Conservation (phyloP, 2,113 vertebrate species). For the Sebastes schlegelii region DNA sequence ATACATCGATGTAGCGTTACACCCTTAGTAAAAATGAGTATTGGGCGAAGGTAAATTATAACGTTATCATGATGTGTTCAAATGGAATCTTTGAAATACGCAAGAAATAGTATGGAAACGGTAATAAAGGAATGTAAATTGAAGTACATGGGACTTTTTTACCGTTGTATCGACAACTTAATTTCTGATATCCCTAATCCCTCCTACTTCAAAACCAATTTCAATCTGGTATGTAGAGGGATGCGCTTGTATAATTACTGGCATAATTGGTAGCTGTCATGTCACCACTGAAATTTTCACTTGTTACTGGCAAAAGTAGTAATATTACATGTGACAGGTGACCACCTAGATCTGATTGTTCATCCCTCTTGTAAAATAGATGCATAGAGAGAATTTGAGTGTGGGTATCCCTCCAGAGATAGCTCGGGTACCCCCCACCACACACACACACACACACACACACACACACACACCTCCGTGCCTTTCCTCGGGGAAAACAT, state of each 20-base stretch:
- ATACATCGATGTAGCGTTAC: too few relatives aligned
- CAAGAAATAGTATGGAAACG: too few relatives aligned
- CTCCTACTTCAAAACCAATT: not conserved
- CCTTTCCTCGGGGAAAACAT: constrained; percentile 77
- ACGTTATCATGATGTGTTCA: too few relatives aligned
- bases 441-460: constrained; percentile 32
- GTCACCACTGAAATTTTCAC: not conserved
- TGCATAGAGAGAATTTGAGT: constrained; percentile 15
- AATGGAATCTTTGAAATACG: too few relatives aligned
- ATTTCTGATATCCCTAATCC: too few relatives aligned
- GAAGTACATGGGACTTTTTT: too few relatives aligned
- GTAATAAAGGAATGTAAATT: too few relatives aligned
- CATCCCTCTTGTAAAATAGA: not conserved
- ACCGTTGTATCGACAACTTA: too few relatives aligned
- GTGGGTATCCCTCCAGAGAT: constrained; percentile 57
- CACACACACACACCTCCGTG: constrained; percentile 59
- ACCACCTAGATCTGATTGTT: not conserved
- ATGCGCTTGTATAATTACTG: not conserved
- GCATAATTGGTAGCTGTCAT: constrained; percentile 7
- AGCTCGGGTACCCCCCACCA: constrained; percentile 28
- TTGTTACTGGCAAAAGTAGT: not conserved
- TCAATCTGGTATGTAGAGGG: not conserved
- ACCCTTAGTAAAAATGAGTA: too few relatives aligned
- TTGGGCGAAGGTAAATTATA: too few relatives aligned
- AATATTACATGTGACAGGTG: not conserved